A percentile compares a stretch with the other conserved stretches of the same genome.
Conservation (phyloP, 2,797 vertebrate genomes). For the Lateolabrax maculatus region DNA sequence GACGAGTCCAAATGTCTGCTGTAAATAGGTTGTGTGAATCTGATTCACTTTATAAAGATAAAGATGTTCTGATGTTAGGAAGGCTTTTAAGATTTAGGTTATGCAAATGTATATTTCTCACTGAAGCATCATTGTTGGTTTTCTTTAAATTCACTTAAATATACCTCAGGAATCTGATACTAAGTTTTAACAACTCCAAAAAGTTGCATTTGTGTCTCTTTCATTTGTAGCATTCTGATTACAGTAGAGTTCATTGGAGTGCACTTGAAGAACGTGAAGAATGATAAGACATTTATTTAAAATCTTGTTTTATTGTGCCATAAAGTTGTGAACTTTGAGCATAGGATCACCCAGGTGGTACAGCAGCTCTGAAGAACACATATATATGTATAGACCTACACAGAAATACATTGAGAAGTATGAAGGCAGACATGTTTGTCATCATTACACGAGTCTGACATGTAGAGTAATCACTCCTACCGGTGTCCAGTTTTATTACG, state of each 20-base stretch:
- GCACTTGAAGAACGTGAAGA: conserved; percentile 26
- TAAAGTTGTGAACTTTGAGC: conserved; percentile 77
- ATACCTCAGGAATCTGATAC: not conserved
- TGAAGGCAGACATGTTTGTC: conserved; percentile 56
- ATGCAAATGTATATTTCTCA: not conserved
- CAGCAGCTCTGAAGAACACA: conserved; percentile 61
- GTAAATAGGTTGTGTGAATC: not conserved
- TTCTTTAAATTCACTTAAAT: not conserved
- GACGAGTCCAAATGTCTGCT: not conserved
- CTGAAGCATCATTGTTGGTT: not conserved
- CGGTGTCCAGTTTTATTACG: conserved; percentile 31
- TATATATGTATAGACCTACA: conserved; percentile 39
- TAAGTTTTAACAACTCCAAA: not conserved
- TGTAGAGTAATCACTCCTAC: conserved; percentile 33
- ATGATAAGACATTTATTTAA: conserved; percentile 56
- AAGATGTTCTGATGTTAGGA: not conserved
- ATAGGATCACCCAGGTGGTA: conserved; percentile 56
- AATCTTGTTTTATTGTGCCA: conserved; percentile 79
- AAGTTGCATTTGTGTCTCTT: not conserved
- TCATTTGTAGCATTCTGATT: not conserved
- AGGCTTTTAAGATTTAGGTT: not conserved
- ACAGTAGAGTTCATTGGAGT: not conserved
- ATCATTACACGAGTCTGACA: conserved; percentile 46
- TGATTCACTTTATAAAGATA: not conserved
- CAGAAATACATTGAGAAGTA: conserved; percentile 58